A percentile compares a stretch with the other conserved stretches of the same genome.
Evolutionary conservation across 1,140 invertebrate genomes (phyloP).

Genomic region (Holotrichia oblita): DNA sequence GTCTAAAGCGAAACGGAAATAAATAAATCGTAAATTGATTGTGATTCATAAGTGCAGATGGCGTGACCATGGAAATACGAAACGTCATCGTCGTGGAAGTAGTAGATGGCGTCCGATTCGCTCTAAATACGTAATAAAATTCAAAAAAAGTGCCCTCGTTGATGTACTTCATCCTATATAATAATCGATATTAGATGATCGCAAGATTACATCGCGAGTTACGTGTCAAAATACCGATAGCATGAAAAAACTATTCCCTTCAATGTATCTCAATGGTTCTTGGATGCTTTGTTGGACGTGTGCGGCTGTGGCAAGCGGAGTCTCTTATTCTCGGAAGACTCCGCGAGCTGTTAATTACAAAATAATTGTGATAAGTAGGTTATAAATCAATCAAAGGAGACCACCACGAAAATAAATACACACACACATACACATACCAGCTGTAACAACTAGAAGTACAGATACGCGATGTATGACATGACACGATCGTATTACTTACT

Average conservation of each 20-base stretch:
- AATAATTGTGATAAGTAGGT: constrained; percentile 12
- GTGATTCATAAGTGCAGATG: not conserved
- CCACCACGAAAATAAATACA: not conserved
- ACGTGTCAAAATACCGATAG: constrained; percentile 7
- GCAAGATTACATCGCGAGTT: not conserved
- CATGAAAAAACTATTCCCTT: not conserved
- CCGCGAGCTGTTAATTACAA: constrained; percentile 2
- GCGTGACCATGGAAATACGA: not conserved
- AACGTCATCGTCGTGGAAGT: not conserved
- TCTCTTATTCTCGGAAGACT: not conserved
- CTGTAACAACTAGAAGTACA: not conserved
- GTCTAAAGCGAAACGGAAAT: no score
- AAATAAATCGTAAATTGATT: no score
- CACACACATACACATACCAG: not conserved
- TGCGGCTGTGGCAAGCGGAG: not conserved
- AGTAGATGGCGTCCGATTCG: not conserved
- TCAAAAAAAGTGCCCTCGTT: not conserved
- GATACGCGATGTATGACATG: not conserved
- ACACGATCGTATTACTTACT: no score
- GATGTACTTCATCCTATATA: not conserved
- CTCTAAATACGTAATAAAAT: constrained; percentile 14
- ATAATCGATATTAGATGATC: constrained; percentile 14
- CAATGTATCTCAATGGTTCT: not conserved
- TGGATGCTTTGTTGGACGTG: not conserved
- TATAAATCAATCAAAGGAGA: constrained; percentile 17